Conservation (phyloP, 1,140 invertebrate species). For the Listronotus bonariensis region DNA sequence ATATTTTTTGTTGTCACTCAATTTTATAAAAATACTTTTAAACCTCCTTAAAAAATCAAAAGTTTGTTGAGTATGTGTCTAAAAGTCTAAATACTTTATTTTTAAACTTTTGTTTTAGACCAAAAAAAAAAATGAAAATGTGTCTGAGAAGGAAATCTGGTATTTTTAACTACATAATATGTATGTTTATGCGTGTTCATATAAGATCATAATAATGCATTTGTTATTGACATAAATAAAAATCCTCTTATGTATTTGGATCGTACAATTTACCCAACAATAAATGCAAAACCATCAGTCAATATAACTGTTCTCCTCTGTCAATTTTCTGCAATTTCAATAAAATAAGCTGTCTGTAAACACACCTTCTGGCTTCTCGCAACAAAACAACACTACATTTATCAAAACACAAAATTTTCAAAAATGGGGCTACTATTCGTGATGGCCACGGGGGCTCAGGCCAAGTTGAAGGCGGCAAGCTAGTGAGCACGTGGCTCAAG, state of each 20-base stretch:
- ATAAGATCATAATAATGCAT: too few species aligned
- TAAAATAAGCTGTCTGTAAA: conserved; percentile 20
- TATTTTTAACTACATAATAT: too few species aligned
- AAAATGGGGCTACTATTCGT: conserved; percentile 13
- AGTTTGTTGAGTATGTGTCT: too few species aligned
- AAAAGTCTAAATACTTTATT: too few species aligned
- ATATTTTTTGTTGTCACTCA: too few species aligned
- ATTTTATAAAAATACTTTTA: too few species aligned
- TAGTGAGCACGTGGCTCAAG: conserved; percentile 6
- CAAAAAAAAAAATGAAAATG: too few species aligned
- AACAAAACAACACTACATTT: conserved; percentile 23
- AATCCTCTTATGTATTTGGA: neutral
- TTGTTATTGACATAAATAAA: neutral
- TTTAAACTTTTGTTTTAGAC: too few species aligned
- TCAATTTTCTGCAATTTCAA: conserved; percentile 26
- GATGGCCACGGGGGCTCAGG: conserved; percentile 8
- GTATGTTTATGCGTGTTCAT: too few species aligned
- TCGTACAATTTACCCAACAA: neutral
- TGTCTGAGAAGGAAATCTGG: too few species aligned
- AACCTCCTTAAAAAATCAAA: too few species aligned
- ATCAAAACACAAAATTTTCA: conserved; percentile 15
- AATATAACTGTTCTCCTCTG: conserved; percentile 7
- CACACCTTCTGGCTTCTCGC: conserved; percentile 5
- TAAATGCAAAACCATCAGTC: neutral
- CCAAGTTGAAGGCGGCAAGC: conserved; percentile 14